Evolutionary conservation across 1,140 invertebrate genomes (phyloP), one percentile per base, ranked within the genome.

Genomic region (Achroia grisella): DNA sequence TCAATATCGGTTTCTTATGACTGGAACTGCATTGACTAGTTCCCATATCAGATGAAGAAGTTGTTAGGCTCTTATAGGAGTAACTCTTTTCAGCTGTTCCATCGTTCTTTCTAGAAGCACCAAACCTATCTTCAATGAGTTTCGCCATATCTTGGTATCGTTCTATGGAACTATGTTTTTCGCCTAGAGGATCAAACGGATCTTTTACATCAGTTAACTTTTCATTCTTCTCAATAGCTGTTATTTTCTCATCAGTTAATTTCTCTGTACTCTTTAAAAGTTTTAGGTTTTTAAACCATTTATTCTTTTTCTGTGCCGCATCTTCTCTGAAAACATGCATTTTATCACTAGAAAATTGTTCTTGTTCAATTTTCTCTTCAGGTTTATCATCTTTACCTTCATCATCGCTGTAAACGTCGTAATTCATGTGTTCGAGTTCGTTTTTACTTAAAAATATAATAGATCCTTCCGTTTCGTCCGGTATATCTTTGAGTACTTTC

Each of bases 371-470:
- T 62, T 78, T 75, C 0, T 72, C 77, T 8, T 79, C 75, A 29
- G 56, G 62, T 29, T 83, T 83, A 10, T 83, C 78, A 14, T 83
- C 79, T 58, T 86, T 86, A 1, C 69, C 69, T 28, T 87, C 84
- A 39, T 86, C 86, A 12, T 87, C 86, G 44, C 86, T 87, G 39
- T 86, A 86, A 3, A 87, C 78, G 40, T 87, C 86, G 47, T 86
- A 87, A 48, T 86, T 86, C 73, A 89, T 77, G 55, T 89, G 87
- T 56, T 88, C 88, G 39, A 89, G 69, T 81, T 89, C 89, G 39
- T 88, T 86, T 78, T 89, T 89, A 62, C 88, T 89, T 45, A 89
- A 76, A 64, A 89, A 89, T 73, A 89, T 89, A 23, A 89, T 89
- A 0, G 88, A 89, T 23, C 89, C 88, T 70, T 89, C 89, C 23